Conservation (phyloP, 2,113 vertebrate genomes). For the Nipponia nippon region DNA sequence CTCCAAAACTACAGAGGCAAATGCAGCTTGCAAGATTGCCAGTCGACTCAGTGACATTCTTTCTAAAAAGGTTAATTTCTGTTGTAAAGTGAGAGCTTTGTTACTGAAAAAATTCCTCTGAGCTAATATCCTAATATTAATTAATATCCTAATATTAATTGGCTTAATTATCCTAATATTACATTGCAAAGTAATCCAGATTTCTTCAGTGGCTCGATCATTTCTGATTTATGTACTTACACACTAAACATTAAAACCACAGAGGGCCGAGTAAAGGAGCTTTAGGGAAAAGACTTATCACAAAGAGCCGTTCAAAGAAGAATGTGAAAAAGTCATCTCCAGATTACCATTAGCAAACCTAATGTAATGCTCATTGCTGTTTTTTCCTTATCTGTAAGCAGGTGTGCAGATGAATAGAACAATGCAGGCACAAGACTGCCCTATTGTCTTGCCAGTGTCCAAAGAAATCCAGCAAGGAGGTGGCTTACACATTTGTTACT, state of each 20-base stretch:
- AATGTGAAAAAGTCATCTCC: background rate
- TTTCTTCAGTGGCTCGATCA: background rate
- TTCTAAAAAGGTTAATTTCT: background rate
- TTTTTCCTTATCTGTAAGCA: constrained; percentile 53
- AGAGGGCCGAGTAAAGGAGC: background rate
- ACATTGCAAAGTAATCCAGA: background rate
- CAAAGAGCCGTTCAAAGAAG: constrained; percentile 9
- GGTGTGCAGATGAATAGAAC: constrained; percentile 70
- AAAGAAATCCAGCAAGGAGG: constrained; percentile 40
- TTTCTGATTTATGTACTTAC: background rate
- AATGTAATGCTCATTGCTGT: background rate
- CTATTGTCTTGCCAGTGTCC: constrained; percentile 10
- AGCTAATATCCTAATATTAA: background rate
- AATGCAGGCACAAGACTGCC: constrained; percentile 41
- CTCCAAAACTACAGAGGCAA: background rate
- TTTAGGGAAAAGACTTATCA: background rate
- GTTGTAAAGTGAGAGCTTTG: background rate
- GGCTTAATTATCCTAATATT: background rate
- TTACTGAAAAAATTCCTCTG: background rate
- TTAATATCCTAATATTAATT: background rate
- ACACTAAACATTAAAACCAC: background rate
- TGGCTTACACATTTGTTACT: constrained; percentile 52
- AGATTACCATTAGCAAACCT: constrained; percentile 5
- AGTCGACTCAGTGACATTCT: background rate
- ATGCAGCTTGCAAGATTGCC: background rate